Percentiles rank a stretch among this genome's conserved stretches.
Conservation (phyloP, 2,888 invertebrate species). For the Gymnosoma rotundatum region DNA sequence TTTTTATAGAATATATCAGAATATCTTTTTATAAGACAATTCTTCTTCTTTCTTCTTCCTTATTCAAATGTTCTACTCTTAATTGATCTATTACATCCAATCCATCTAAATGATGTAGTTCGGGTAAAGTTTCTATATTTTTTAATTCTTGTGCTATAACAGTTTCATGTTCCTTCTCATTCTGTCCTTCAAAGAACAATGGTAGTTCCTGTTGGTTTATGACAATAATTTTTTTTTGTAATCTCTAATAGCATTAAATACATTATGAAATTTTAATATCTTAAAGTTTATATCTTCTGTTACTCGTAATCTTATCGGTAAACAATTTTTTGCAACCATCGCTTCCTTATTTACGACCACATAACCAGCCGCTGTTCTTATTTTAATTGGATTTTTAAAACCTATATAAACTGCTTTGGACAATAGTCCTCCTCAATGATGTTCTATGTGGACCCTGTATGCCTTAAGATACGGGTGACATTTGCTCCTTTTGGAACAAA, state of each 20-base stretch:
- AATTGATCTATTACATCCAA: background rate
- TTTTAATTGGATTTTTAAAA: background rate
- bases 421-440: background rate
- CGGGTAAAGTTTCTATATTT: background rate
- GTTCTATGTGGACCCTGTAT: background rate
- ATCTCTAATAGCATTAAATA: background rate
- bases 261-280: background rate
- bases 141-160: background rate
- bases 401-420: background rate
- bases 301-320: background rate
- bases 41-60: background rate
- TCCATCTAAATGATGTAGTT: background rate
- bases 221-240: background rate
- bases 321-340: background rate
- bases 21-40: no score
- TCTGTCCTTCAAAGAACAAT: background rate
- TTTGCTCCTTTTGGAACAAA: background rate
- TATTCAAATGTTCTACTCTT: background rate
- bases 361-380: background rate
- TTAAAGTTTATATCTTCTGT: background rate
- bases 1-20: no score
- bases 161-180: background rate
- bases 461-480: background rate
- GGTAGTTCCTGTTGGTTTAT: background rate
- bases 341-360: background rate